Base-by-base conservation (phyloP, 2,113 vertebrate genomes). In the Carettochelys insculpta region DNA sequence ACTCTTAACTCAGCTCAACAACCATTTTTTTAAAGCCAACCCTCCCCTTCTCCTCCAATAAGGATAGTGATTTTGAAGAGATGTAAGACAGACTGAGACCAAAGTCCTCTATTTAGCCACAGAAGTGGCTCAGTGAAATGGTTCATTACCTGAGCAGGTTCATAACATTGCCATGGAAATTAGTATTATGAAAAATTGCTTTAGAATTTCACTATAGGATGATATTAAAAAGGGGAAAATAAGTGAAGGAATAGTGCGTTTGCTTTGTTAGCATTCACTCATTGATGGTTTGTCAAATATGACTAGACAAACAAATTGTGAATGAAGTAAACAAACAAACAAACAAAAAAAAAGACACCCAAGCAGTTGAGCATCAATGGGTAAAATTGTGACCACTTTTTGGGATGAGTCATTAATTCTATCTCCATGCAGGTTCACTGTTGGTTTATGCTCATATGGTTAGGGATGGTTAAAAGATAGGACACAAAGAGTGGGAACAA, bases 111-210 rank as follows among this genome's bases (percentile, higher is more conserved):
- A n/a, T 8, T 87, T 86, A 92, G 51, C 2, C 31, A 76, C 13
- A 53, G 50, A 45, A 91, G 86, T 9, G 8, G 2, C 47, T 88
- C 73, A 75, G 4, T 75, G 41, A 12, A 8, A 75, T 43, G 27
- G 22, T n/a, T 1, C 12, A 50, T n/a, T 45, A 93, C 4, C 50
- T n/a, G n/a, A n/a, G n/a, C n/a, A n/a, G n/a, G n/a, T n/a, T n/a
- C n/a, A n/a, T n/a, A n/a, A n/a, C n/a, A n/a, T n/a, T 78, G 25
- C 4, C 20, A 29, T 2, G 0, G 31, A n/a, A 41, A 41, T 3
- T 85, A 82, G 77, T 3, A 68, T 38, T 68, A 68, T 38, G 61
- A 68, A 68, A 68, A 38, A 9, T 68, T 68, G 34, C n/a, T 68
- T 38, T 68, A 51, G 0, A 1, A 5, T 56, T 90, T 86, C 41